Evolutionary conservation across 2,888 invertebrate genomes (phyloP).

Genomic region (Caradrina kadenii): DNA sequence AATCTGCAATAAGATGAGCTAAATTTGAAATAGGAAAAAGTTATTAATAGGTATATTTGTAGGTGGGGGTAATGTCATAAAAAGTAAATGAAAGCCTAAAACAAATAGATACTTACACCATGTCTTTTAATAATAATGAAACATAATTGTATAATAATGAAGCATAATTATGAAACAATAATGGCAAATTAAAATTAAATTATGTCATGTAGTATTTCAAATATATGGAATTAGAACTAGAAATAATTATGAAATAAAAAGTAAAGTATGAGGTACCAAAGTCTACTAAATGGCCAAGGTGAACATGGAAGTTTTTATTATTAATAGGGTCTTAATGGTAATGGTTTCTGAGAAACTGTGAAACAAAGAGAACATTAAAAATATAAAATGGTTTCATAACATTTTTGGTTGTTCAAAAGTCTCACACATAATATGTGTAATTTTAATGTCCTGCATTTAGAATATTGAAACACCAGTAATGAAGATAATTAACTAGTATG

Average conservation of each 20-base stretch:
- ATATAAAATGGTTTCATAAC: slow-evolving; percentile 4
- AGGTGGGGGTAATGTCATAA: no score
- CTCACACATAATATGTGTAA: background rate
- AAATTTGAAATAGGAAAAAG: background rate
- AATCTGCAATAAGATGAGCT: background rate
- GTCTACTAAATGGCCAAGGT: slow-evolving; percentile 18
- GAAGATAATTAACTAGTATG: background rate
- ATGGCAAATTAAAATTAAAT: background rate
- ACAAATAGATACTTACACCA: no score
- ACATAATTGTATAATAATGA: no score
- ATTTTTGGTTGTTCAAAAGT: background rate
- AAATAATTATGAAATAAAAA: slow-evolving; percentile 9
- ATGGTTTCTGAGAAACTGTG: slow-evolving; percentile 30
- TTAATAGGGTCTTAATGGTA: slow-evolving; percentile 1
- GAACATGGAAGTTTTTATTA: slow-evolving; percentile 19
- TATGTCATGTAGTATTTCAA: background rate
- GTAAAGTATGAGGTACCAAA: background rate
- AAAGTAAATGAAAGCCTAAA: no score
- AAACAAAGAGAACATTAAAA: slow-evolving; percentile 26
- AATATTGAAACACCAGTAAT: background rate
- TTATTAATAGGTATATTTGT: no score
- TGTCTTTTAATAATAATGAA: no score
- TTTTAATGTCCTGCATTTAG: background rate
- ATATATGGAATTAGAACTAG: background rate
- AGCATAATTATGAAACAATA: background rate